These are phyloP conservation scores for Otus sunia DNA, from an alignment of 2,113 vertebrate genomes.

Conservation along the genomic window DNA sequence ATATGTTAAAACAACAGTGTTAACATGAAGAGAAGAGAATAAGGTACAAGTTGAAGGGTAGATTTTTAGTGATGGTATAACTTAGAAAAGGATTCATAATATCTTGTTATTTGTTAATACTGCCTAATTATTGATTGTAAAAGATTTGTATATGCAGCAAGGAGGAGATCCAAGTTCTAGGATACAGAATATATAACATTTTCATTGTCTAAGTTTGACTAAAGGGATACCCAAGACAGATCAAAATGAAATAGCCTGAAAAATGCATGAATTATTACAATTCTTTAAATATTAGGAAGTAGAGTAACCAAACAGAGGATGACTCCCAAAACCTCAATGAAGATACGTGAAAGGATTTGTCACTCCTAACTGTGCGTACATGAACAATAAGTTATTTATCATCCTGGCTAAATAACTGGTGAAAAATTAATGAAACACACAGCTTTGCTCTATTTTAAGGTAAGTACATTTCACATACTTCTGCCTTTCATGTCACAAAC, in stretches of 20 bases:
- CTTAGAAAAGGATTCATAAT: neutral
- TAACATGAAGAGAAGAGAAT: neutral
- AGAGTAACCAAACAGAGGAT: neutral
- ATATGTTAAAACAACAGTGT: neutral
- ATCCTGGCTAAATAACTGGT: neutral
- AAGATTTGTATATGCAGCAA: neutral
- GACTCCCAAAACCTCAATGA: neutral
- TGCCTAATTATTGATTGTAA: neutral
- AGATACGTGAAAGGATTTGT: neutral
- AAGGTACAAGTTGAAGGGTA: neutral
- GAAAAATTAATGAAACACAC: neutral
- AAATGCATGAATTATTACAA: neutral
- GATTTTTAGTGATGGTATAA: neutral
- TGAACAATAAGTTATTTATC: neutral
- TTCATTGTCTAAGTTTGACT: neutral
- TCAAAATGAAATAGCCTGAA: neutral
- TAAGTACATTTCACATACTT: neutral
- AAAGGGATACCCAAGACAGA: neutral
- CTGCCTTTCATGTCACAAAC: neutral
- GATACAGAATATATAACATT: neutral
- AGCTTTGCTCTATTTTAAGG: neutral
- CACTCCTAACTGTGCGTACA: neutral
- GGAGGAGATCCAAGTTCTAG: neutral
- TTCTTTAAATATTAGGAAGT: neutral
- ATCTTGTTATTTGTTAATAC: neutral